A percentile compares a stretch with the other conserved stretches of the same genome.
These are phyloP conservation scores for Erebia palarica DNA, from an alignment of 2,888 invertebrate species.

Conservation along the genomic window DNA sequence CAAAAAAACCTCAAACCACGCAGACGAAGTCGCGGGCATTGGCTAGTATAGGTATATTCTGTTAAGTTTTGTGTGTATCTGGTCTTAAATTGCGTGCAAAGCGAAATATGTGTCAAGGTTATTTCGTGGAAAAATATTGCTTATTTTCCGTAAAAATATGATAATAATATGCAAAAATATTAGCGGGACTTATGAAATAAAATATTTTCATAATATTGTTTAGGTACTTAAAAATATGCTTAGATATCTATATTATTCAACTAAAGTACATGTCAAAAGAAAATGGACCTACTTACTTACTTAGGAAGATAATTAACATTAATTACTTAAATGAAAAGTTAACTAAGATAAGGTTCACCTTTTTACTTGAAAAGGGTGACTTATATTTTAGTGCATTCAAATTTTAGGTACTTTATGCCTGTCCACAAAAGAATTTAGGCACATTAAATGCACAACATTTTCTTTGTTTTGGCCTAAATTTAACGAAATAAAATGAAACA, in stretches of 20 bases:
- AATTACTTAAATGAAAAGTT: too few species aligned
- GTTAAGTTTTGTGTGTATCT: neutral
- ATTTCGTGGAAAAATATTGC: neutral
- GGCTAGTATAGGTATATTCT: too few species aligned
- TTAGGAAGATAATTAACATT: too few species aligned
- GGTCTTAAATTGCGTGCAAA: constrained; percentile 9
- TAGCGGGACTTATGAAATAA: neutral
- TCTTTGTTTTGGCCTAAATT: neutral
- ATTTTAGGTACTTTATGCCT: neutral
- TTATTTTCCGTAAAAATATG: neutral
- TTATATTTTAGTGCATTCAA: neutral
- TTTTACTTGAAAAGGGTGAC: neutral
- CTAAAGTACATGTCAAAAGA: too few species aligned
- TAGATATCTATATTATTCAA: too few species aligned
- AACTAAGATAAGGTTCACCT: neutral
- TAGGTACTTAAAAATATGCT: too few species aligned
- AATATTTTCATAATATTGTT: neutral
- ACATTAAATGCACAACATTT: too few species aligned
- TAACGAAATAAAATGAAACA: neutral
- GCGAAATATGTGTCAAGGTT: constrained; percentile 15
- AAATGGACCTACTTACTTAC: too few species aligned
- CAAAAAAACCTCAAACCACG: too few species aligned
- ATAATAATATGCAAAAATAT: constrained; percentile 6
- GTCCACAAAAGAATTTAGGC: neutral
- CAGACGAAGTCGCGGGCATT: too few species aligned